These are phyloP conservation scores for Crocallis elinguaria DNA, from an alignment of 2,888 invertebrate species.

Conservation along the genomic window DNA sequence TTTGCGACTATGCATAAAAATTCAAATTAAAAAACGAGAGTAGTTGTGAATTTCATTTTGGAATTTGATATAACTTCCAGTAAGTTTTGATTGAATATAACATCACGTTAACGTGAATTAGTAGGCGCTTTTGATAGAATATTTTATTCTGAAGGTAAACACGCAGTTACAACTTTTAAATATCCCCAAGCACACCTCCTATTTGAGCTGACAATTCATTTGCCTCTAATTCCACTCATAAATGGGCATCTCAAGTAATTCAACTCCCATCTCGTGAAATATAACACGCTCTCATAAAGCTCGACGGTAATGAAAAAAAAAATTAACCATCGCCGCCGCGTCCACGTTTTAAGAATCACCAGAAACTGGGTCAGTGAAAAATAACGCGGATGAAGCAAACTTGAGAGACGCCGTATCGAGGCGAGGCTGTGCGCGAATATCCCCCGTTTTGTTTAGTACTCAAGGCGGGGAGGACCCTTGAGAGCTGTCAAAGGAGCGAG, in stretches of 20 bases:
- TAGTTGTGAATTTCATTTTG: too few species aligned
- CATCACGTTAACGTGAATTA: too few species aligned
- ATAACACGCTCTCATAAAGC: conserved; percentile 16
- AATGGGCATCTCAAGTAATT: conserved; percentile 18
- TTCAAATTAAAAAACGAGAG: too few species aligned
- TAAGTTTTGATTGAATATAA: too few species aligned
- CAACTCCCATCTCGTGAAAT: conserved; percentile 18
- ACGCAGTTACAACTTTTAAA: too few species aligned
- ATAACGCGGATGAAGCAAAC: conserved; percentile 60
- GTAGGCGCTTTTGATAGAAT: too few species aligned
- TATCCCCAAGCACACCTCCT: too few species aligned
- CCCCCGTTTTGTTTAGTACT: conserved; percentile 72
- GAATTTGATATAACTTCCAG: too few species aligned
- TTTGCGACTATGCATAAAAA: too few species aligned
- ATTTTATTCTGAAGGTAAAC: too few species aligned
- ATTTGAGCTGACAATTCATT: too few species aligned
- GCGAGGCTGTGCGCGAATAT: conserved; percentile 48
- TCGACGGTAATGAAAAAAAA: conserved; percentile 32
- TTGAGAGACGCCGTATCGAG: conserved; percentile 52
- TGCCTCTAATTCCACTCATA: too few species aligned
- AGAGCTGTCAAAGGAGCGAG: conserved; percentile 56
- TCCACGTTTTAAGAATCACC: conserved; percentile 27
- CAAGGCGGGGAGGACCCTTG: conserved; percentile 44
- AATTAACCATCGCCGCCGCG: conserved; percentile 21
- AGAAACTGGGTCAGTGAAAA: conserved; percentile 65